Base-by-base conservation (phyloP, 2,888 invertebrate species). In the Pseudeuparius sepicola region DNA sequence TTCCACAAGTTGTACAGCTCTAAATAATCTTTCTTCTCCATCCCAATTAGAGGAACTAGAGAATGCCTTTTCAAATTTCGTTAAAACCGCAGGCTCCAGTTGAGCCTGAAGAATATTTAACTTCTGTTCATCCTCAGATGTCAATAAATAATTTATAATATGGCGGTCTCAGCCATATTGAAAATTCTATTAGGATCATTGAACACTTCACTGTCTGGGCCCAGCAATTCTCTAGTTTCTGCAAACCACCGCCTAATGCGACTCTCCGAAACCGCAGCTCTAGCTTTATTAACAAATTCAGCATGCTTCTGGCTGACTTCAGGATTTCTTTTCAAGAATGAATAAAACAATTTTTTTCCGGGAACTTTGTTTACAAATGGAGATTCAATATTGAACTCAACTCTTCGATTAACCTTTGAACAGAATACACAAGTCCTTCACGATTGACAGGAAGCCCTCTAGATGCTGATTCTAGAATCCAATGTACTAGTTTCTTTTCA, bases 81-180 rank as follows among this genome's bases (percentile, higher is more conserved):
- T n/a, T n/a, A n/a, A n/a, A n/a, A n/a, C n/a, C n/a, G n/a, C n/a
- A n/a, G n/a, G n/a, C n/a, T n/a, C n/a, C n/a, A n/a, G n/a, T n/a
- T n/a, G n/a, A n/a, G n/a, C n/a, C n/a, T n/a, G n/a, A n/a, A n/a
- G n/a, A n/a, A n/a, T n/a, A n/a, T n/a, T n/a, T n/a, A n/a, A n/a
- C n/a, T n/a, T n/a, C n/a, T n/a, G n/a, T n/a, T n/a, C n/a, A n/a
- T n/a, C n/a, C n/a, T n/a, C n/a, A n/a, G n/a, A n/a, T n/a, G n/a
- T n/a, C n/a, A n/a, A n/a, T n/a, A n/a, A n/a, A n/a, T n/a, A n/a
- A n/a, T n/a, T n/a, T n/a, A n/a, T n/a, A 30, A 41, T 5, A 43
- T 28, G 14, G 40, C 37, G 4, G 38, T 43, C 24, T 43, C 43
- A 25, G 40, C 40, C 38, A 41, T 43, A 28, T 28, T 28, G 11